A percentile compares a stretch with the other conserved stretches of the same genome.
Conservation (phyloP, 2,888 invertebrate species). For the Tubulanus polymorphus region DNA sequence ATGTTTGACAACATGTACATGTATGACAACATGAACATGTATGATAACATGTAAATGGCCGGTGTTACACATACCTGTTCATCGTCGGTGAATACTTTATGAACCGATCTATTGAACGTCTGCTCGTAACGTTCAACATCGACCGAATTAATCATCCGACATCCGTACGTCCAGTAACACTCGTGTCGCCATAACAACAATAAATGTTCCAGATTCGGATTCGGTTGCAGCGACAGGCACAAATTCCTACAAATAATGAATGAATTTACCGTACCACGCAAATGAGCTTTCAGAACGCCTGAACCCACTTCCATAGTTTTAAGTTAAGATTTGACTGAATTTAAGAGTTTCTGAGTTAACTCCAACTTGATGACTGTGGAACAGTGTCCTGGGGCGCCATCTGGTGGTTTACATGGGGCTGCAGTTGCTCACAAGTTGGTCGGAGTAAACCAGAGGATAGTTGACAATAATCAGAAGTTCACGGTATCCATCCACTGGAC, state of each 20-base stretch:
- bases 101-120: slow-evolving; percentile 45
- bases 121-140: slow-evolving; percentile 46
- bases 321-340: neutral
- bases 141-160: slow-evolving; percentile 49
- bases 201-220: slow-evolving; percentile 34
- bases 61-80: slow-evolving; percentile 31
- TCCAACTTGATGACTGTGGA: no score
- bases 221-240: slow-evolving; percentile 45
- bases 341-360: no score
- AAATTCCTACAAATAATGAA: slow-evolving; percentile 36
- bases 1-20: no score
- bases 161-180: slow-evolving; percentile 50
- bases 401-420: no score
- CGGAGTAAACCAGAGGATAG: no score
- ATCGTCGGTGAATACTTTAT: slow-evolving; percentile 50
- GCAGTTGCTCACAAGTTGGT: no score
- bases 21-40: no score
- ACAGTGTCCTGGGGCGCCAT: no score
- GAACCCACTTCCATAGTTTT: no score
- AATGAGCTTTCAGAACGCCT: neutral
- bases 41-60: no score
- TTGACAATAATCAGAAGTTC: no score
- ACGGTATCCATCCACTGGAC: no score
- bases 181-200: slow-evolving; percentile 53
- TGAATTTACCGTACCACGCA: neutral